These are phyloP conservation scores for Drosophila macrospina DNA, from an alignment of 2,888 invertebrate species.

Conservation along the genomic window DNA sequence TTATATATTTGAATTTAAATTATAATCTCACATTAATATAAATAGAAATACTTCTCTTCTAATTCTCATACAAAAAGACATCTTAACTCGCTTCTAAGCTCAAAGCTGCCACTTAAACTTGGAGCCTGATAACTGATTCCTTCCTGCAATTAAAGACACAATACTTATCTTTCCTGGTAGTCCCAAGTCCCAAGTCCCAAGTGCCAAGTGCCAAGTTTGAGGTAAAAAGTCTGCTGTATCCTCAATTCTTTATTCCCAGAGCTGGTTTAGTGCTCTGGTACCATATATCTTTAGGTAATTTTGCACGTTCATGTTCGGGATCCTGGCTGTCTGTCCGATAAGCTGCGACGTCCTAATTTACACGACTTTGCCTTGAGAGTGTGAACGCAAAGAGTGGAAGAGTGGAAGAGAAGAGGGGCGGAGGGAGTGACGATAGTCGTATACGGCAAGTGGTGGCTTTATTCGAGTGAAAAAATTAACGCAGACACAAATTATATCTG, in stretches of 20 bases:
- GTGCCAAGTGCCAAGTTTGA: no score
- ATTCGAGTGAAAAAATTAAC: conserved; percentile 82
- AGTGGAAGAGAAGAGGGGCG: background rate
- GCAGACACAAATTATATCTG: conserved; percentile 84
- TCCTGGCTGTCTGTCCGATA: conserved; percentile 42
- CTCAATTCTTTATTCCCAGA: conserved; percentile 4
- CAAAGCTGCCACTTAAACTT: conserved; percentile 3
- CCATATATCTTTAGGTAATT: conserved; percentile 48
- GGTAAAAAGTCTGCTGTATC: background rate
- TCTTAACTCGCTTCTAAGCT: background rate
- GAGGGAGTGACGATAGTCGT: background rate
- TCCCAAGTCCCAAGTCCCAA: background rate
- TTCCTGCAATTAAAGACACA: conserved; percentile 51
- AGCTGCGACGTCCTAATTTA: conserved; percentile 75
- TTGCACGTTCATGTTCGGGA: conserved; percentile 42
- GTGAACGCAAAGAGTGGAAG: background rate
- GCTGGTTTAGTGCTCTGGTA: conserved; percentile 12
- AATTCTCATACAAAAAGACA: background rate
- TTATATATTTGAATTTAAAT: no score
- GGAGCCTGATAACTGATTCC: conserved; percentile 27
- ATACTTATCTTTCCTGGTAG: conserved; percentile 30
- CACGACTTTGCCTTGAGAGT: conserved; percentile 46
- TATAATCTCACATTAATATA: background rate
- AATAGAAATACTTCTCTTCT: background rate
- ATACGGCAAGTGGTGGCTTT: conserved; percentile 47